phyloP scores from a whole-genome alignment of 2,797 vertebrate species.

The Liparis tanakae region DNA sequence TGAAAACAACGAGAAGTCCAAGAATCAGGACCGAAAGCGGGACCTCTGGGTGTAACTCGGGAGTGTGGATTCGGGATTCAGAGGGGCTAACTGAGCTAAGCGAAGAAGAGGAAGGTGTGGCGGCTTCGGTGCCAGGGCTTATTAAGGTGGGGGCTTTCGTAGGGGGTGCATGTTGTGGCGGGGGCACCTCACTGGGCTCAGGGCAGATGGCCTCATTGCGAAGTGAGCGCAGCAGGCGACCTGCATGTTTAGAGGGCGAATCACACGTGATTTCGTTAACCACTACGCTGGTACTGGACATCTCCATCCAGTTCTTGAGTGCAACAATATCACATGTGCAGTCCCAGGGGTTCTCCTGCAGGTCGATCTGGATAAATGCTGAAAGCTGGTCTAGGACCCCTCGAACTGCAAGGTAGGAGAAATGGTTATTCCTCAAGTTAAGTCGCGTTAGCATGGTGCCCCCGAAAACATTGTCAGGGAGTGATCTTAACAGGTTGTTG shows the following conservation, averaged over 20 bases:
- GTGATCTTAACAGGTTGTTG: constrained; percentile 93
- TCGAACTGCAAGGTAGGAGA: constrained; percentile 91
- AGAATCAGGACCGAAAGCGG: constrained; percentile 96
- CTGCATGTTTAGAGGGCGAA: constrained; percentile 92
- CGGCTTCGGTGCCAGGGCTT: constrained; percentile 84
- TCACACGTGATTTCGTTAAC: constrained; percentile 97
- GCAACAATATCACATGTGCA: constrained; percentile 95
- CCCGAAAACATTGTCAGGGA: constrained; percentile 92
- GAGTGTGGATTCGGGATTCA: constrained; percentile 74
- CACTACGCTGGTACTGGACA: constrained; percentile 91
- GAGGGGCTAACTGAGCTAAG: constrained; percentile 81
- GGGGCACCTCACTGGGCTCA: constrained; percentile 85
- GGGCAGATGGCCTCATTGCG: constrained; percentile 95
- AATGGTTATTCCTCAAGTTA: constrained; percentile 97
- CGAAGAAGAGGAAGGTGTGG: constrained; percentile 43
- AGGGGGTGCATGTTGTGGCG: constrained; percentile 65
- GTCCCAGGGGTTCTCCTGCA: constrained; percentile 99
- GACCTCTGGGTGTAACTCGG: constrained; percentile 92
- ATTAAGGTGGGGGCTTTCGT: constrained; percentile 85
- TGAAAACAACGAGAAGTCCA: constrained; percentile 96
- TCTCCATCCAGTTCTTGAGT: constrained; percentile 97
- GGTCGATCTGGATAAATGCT: constrained; percentile 96
- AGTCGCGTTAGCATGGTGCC: constrained; percentile 95
- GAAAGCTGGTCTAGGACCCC: constrained; percentile 96
- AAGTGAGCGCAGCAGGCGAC: constrained; percentile 92